phyloP scores from a whole-genome alignment of 1,140 invertebrate genomes.

The Holcopasites calliopsidis region DNA sequence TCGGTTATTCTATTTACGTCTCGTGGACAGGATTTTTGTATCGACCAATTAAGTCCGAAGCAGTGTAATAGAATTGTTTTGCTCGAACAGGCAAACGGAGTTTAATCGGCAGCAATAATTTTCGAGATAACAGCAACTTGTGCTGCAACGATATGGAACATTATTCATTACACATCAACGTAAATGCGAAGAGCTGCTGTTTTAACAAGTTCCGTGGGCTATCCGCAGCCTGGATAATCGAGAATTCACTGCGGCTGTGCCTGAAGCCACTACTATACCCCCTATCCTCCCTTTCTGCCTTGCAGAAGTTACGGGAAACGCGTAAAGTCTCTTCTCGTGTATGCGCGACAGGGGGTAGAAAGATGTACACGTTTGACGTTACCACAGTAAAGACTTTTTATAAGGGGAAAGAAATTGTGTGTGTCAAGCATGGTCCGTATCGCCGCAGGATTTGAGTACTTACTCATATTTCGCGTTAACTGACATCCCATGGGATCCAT shows the following conservation, averaged over 20 bases:
- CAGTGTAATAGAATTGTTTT: too few relatives aligned
- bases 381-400: background rate
- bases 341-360: background rate
- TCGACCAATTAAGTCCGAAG: too few relatives aligned
- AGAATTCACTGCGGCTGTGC: constrained; percentile 28
- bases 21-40: too few relatives aligned
- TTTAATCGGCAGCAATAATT: constrained; percentile 15
- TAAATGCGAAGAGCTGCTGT: constrained; percentile 34
- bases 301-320: background rate
- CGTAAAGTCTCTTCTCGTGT: constrained; percentile 11
- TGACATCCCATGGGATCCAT: constrained; percentile 14
- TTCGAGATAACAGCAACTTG: constrained; percentile 3
- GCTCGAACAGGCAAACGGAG: background rate
- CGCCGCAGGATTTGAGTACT: constrained; percentile 44
- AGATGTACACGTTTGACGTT: background rate
- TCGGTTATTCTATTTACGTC: too few relatives aligned
- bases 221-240: constrained; percentile 43
- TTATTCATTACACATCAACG: constrained; percentile 29
- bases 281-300: background rate
- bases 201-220: constrained; percentile 43
- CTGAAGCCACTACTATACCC: constrained; percentile 2
- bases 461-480: constrained; percentile 50
- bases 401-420: constrained; percentile 18
- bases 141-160: background rate
- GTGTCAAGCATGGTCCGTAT: background rate